Base-by-base conservation (phyloP, 2,888 invertebrate genomes). In the Petrolisthes manimaculis region DNA sequence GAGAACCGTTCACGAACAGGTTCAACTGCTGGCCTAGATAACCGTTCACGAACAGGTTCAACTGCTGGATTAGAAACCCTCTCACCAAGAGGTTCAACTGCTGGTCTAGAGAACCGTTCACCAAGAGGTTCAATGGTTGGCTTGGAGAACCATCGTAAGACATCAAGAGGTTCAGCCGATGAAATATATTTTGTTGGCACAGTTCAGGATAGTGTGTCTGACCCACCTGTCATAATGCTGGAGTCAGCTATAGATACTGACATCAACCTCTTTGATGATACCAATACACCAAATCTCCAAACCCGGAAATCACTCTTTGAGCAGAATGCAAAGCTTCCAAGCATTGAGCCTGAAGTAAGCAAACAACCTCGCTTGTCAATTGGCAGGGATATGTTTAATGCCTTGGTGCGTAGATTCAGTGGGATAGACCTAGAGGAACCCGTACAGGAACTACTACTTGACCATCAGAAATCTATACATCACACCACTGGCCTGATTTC, bases 321-420 rank as follows among this genome's bases (percentile, higher is more conserved):
- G 37, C 37, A 37, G 37, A 37, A 0, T 37, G 37, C 37, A 37
- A n/a, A n/a, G n/a, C n/a, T n/a, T n/a, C n/a, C n/a, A n/a, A 37
- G 37, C 37, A n/a, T n/a, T n/a, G 71, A 71, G 14, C 54, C 79
- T 12, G 2, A 54, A 8, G 71, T 85, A 2, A 85, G 79, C 55
- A 85, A 69, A 9, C 56, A 85, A 14, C 85, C 78, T 14, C 75
- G 86, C 3, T 56, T 74, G 61, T 86, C 86, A 12, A 86, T 86
- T 21, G 86, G 86, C 6, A 82, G 56, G 67, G 86, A 82, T 77
- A 86, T 86, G 77, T 82, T 86, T 37, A 71, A 86, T 37, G 75
- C 51, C 9, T 37, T 86, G 21, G 86, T 86, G 53, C 86, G 82
- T 21, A 74, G 86, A 54, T 77, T 86, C 53, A 86, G 86, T 54